Conservation (phyloP, 2,113 vertebrate species). For the Albula glossodonta region DNA sequence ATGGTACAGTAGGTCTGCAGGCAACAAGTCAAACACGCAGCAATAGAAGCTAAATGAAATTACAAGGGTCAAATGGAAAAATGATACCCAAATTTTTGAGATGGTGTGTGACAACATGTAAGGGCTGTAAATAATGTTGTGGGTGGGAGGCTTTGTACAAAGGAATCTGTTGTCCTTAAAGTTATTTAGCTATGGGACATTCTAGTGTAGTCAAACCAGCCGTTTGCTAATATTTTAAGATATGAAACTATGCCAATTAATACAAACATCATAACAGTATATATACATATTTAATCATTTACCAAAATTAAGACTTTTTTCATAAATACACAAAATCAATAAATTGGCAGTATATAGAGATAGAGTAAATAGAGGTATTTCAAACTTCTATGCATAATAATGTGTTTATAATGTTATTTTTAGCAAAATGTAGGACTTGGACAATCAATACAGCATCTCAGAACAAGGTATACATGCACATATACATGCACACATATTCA, state of each 20-base stretch:
- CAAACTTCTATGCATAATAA: too few relatives aligned
- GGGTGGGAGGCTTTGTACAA: background rate
- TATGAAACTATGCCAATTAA: background rate
- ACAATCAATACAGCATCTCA: too few relatives aligned
- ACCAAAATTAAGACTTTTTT: too few relatives aligned
- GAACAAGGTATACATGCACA: too few relatives aligned
- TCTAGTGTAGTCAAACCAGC: background rate
- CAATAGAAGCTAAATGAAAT: slow-evolving; percentile 6
- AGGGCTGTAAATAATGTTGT: background rate
- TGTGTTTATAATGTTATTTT: too few relatives aligned
- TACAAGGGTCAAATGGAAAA: background rate
- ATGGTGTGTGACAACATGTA: background rate
- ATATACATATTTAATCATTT: too few relatives aligned
- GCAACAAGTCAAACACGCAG: background rate
- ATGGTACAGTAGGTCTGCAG: background rate
- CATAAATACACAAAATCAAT: too few relatives aligned
- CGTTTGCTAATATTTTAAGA: background rate
- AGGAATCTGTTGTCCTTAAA: background rate
- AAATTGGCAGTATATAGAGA: too few relatives aligned
- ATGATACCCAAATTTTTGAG: background rate
- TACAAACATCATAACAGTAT: too few relatives aligned
- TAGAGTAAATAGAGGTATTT: too few relatives aligned
- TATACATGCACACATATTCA: too few relatives aligned
- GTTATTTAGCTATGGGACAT: background rate
- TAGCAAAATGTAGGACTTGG: too few relatives aligned